Evolutionary conservation across 2,888 invertebrate species (phyloP).

Genomic region (Noctua janthina): DNA sequence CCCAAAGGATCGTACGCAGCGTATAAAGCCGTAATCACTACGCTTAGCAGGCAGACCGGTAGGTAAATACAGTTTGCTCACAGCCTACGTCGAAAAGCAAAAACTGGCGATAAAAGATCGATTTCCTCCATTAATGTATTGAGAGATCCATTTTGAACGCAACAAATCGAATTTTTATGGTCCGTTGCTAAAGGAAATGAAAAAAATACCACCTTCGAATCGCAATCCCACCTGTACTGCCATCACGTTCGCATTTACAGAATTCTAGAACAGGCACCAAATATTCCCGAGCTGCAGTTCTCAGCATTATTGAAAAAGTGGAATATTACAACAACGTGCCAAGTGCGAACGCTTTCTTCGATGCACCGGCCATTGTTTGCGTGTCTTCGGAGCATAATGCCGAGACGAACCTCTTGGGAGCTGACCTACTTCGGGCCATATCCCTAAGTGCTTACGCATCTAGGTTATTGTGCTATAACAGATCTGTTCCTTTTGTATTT

Average conservation of each 20-base stretch:
- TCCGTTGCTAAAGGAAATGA: neutral
- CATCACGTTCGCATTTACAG: conserved; percentile 34
- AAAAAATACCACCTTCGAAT: conserved; percentile 3
- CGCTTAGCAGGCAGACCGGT: conserved; percentile 14
- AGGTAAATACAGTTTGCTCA: conserved; percentile 1
- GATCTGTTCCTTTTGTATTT: conserved; percentile 62
- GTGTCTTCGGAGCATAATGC: conserved; percentile 82
- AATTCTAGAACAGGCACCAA: conserved; percentile 49
- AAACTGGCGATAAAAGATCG: neutral
- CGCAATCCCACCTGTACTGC: conserved; percentile 9
- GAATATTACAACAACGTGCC: conserved; percentile 68
- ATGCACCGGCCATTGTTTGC: conserved; percentile 79
- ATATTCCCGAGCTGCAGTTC: conserved; percentile 63
- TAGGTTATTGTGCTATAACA: conserved; percentile 82
- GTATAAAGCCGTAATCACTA: conserved; percentile 38
- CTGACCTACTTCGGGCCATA: conserved; percentile 85
- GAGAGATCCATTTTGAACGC: neutral
- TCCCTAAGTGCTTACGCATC: conserved; percentile 86
- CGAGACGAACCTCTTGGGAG: conserved; percentile 81
- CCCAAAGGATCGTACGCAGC: conserved; percentile 20
- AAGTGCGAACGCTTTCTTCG: conserved; percentile 72
- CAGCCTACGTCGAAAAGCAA: neutral
- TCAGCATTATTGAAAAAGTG: conserved; percentile 65
- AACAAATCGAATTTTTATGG: neutral
- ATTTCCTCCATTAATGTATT: neutral